Base-by-base conservation (phyloP, 2,797 vertebrate genomes). In the Sarcophilus harrisii region DNA sequence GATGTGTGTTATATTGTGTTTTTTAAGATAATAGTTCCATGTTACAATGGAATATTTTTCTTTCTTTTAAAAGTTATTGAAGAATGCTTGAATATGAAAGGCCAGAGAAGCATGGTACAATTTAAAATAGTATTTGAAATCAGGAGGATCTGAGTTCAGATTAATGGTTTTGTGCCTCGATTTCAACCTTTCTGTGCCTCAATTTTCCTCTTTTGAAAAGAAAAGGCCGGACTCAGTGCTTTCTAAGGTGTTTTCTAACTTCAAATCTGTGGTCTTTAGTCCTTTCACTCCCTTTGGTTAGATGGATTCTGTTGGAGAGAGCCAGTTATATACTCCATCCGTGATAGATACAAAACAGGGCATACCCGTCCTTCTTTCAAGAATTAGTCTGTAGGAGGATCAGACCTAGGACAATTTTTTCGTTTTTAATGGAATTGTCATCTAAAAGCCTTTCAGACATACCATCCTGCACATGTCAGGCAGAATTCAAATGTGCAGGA, bases 11-110 rank as follows among this genome's bases (percentile, higher is more conserved):
- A 10, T 62, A 16, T 66, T 21, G n/a, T 81, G 8, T 49, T 49
- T 45, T 81, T 45, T 87, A 87, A 93, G 28, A 90, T 57, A 18
- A 58, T 92, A 12, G 29, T 55, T 55, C 57, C n/a, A 94, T 38
- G 49, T 10, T 66, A 27, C 91, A 93, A 6, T 49, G 57, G 91
- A 18, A 95, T 59, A 28, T 9, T 66, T 9, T 24, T 94, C 6
- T 91, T 90, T 57, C 29, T 96, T 94, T 60, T 95, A 94, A 94
- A 96, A 93, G 62, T 29, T 66, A 58, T 57, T 60, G 73, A 87
- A 45, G 24, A 49, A 87, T 4, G 9, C 38, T 49, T 87, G 24
- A 45, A 38, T 81, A 21, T 45, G 66, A 49, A 45, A 49, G 38
- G 3, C 38, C 73, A 87, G 21, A 27, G 24, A 87, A 87, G 12